A percentile compares a stretch with the other conserved stretches of the same genome.
These are phyloP conservation scores for Fratercula arctica DNA, from an alignment of 2,797 vertebrate species.

Conservation along the genomic window DNA sequence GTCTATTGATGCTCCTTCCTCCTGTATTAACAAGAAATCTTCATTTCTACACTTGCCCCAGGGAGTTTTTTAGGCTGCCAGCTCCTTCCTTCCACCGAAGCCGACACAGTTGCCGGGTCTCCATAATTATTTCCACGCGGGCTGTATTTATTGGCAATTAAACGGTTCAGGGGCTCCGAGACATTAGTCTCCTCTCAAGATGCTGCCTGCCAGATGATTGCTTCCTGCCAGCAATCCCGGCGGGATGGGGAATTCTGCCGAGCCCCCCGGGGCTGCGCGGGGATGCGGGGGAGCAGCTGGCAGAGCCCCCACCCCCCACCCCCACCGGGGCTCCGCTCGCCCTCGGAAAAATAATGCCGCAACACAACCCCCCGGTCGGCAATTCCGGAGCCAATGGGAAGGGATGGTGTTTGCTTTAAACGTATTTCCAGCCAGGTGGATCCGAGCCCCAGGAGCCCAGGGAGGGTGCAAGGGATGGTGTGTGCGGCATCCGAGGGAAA, in stretches of 20 bases:
- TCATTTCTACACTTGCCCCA: not conserved
- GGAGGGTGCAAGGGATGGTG: not conserved
- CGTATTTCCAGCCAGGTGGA: rapidly evolving
- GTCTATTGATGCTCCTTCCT: not conserved
- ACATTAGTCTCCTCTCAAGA: constrained; percentile 45
- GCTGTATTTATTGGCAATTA: constrained; percentile 56
- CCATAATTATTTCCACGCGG: constrained; percentile 29
- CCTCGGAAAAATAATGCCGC: not conserved
- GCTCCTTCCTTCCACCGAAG: not conserved
- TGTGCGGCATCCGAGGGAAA: not conserved
- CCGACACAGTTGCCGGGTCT: not conserved
- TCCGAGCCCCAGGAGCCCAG: not conserved
- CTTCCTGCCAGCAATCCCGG: constrained; percentile 21
- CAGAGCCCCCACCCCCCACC: not conserved
- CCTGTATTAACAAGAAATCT: not conserved
- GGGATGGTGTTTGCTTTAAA: not conserved
- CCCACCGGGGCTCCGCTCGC: not conserved
- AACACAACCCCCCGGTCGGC: not conserved
- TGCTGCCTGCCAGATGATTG: constrained; percentile 37
- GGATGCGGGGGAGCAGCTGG: not conserved
- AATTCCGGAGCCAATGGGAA: rapidly evolving
- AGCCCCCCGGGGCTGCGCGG: not conserved
- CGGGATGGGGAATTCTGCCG: not conserved
- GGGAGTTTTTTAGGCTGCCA: not conserved
- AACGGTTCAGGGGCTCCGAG: constrained; percentile 4